Evolutionary conservation across 2,888 invertebrate species (phyloP).

Genomic region (Apamea monoglypha): DNA sequence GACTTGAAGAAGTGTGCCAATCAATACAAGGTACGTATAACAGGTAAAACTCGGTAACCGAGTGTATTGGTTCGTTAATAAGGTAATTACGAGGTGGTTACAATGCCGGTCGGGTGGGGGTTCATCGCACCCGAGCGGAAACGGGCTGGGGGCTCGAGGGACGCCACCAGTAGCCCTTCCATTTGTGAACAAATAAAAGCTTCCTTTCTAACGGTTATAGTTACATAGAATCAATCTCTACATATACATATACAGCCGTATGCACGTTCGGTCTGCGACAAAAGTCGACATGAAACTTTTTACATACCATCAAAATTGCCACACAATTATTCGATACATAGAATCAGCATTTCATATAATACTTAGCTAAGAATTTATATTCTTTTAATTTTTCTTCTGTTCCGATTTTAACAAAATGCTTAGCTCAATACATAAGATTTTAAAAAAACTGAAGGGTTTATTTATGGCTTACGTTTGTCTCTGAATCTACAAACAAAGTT

Average conservation of each 20-base stretch:
- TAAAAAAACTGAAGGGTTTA: neutral
- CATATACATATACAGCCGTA: neutral
- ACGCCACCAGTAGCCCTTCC: constrained; percentile 53
- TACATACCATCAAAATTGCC: neutral
- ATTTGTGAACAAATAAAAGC: constrained; percentile 69
- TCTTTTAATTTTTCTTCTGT: no score
- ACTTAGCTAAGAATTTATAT: no score
- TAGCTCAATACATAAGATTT: no score
- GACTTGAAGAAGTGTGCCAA: constrained; percentile 16
- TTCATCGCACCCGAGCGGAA: constrained; percentile 72
- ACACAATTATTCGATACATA: neutral
- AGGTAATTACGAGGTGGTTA: constrained; percentile 72
- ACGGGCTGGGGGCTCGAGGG: constrained; percentile 65
- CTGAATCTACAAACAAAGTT: neutral
- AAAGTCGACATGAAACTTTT: neutral
- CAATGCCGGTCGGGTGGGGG: constrained; percentile 64
- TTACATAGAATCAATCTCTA: constrained; percentile 10
- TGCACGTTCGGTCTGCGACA: neutral
- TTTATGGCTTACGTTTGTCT: neutral
- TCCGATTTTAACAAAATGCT: no score
- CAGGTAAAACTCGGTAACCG: constrained; percentile 39
- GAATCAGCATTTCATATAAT: no score
- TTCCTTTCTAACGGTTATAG: constrained; percentile 56
- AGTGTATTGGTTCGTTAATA: constrained; percentile 70
- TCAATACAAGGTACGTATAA: constrained; percentile 40